phyloP scores from a whole-genome alignment of 2,797 vertebrate genomes.

The Chromobotia macracanthus region DNA sequence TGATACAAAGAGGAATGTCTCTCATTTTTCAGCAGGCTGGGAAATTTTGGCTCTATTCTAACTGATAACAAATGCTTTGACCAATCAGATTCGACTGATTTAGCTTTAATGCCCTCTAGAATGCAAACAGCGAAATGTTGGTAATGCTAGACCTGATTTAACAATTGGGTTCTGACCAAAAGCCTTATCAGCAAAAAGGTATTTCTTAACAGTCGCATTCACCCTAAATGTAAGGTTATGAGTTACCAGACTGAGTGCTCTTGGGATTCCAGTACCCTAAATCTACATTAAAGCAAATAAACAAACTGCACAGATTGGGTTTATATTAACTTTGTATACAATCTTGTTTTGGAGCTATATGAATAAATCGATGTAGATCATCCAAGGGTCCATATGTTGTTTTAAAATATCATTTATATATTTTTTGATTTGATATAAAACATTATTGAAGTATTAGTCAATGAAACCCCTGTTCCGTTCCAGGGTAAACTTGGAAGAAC shows the following conservation, averaged over 20 bases:
- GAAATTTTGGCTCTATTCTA: slow-evolving; percentile 12
- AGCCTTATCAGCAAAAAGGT: slow-evolving; percentile 37
- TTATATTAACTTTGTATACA: slow-evolving; percentile 57
- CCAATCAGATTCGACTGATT: slow-evolving; percentile 10
- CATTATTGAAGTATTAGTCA: too few relatives aligned
- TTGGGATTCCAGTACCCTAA: slow-evolving; percentile 42
- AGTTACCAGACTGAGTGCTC: slow-evolving; percentile 25
- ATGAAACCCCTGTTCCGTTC: too few relatives aligned
- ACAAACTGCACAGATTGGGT: slow-evolving; percentile 54
- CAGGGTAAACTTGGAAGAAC: too few relatives aligned
- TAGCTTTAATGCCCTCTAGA: neutral
- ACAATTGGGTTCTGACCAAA: slow-evolving; percentile 10
- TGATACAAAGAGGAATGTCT: slow-evolving; percentile 45
- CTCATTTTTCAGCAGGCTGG: slow-evolving; percentile 16
- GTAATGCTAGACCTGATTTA: slow-evolving; percentile 15
- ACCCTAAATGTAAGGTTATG: slow-evolving; percentile 41
- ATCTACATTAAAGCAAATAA: slow-evolving; percentile 53
- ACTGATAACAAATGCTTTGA: slow-evolving; percentile 17
- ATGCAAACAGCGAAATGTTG: neutral
- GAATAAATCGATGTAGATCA: slow-evolving; percentile 52
- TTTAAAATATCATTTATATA: slow-evolving; percentile 12
- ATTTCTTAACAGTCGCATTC: slow-evolving; percentile 36
- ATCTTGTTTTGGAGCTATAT: slow-evolving; percentile 11
- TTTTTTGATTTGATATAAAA: too few relatives aligned
- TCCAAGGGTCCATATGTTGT: slow-evolving; percentile 49